Percentiles rank a stretch among this genome's conserved stretches.
These are phyloP conservation scores for Tauraco hartlaubi DNA, from an alignment of 2,797 vertebrate genomes.

Conservation along the genomic window DNA sequence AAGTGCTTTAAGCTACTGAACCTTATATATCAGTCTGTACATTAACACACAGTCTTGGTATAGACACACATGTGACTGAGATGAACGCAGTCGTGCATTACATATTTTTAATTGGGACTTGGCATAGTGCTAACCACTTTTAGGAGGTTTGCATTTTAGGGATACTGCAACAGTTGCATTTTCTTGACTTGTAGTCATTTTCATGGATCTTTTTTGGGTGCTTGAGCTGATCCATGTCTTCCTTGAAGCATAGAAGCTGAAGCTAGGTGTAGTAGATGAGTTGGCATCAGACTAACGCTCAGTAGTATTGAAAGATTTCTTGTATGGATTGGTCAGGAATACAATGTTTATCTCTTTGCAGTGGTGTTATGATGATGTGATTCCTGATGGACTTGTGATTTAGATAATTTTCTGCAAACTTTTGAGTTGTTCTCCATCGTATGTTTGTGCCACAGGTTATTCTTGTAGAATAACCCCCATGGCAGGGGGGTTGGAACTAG, in stretches of 20 bases:
- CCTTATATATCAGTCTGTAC: not conserved
- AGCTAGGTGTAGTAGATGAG: fast-evolving
- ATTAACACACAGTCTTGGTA: not conserved
- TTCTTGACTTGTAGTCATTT: not conserved
- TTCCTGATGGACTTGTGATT: not conserved
- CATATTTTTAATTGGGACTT: not conserved
- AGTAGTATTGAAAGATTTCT: not conserved
- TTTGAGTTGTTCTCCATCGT: fast-evolving
- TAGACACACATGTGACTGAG: not conserved
- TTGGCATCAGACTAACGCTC: not conserved
- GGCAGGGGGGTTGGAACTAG: too few relatives aligned
- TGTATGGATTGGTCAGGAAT: not conserved
- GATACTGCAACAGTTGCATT: not conserved
- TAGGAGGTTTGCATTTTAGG: not conserved
- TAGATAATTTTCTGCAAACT: not conserved
- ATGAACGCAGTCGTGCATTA: not conserved
- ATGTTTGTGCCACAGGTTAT: not conserved
- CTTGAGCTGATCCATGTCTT: not conserved
- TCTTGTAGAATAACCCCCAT: not conserved
- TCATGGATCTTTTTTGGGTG: not conserved
- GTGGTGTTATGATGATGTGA: not conserved
- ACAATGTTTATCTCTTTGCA: not conserved
- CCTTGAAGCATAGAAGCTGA: not conserved
- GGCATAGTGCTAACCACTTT: not conserved
- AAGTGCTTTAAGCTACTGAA: not conserved